Evolutionary conservation across 2,113 vertebrate species (phyloP).

Genomic region (Bambusicola thoracicus): DNA sequence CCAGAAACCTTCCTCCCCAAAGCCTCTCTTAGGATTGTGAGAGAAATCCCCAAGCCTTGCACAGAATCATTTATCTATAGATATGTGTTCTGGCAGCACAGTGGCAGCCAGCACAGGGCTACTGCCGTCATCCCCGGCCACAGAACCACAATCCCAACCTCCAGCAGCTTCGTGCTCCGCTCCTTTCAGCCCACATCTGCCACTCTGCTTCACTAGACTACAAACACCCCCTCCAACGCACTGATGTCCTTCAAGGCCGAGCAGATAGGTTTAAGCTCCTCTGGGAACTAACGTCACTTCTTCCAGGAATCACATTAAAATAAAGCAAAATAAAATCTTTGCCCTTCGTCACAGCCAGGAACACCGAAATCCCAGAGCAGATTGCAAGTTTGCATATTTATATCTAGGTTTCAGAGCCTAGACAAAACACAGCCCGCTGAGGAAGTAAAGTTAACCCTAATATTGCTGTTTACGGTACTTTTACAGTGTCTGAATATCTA

Average conservation of each 20-base stretch:
- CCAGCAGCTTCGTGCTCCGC: accelerated
- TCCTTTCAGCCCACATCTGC: background rate
- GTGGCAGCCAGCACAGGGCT: background rate
- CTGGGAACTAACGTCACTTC: background rate
- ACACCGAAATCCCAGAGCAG: conserved; percentile 45
- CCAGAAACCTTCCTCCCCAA: background rate
- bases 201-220: background rate
- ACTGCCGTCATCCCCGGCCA: background rate
- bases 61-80: no score
- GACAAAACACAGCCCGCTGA: conserved; percentile 52
- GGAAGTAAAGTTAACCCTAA: conserved; percentile 31
- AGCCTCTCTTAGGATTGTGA: background rate
- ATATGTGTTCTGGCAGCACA: background rate
- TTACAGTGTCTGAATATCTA: background rate
- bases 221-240: background rate
- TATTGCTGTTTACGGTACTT: background rate
- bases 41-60: background rate
- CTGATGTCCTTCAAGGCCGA: background rate
- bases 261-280: background rate
- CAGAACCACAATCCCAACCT: background rate
- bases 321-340: background rate
- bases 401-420: conserved; percentile 46
- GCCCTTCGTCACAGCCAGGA: conserved; percentile 39
- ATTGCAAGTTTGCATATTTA: conserved; percentile 54
- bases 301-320: conserved; percentile 44